Base-by-base conservation (phyloP, 2,888 invertebrate genomes). In the Tinea trinotella region DNA sequence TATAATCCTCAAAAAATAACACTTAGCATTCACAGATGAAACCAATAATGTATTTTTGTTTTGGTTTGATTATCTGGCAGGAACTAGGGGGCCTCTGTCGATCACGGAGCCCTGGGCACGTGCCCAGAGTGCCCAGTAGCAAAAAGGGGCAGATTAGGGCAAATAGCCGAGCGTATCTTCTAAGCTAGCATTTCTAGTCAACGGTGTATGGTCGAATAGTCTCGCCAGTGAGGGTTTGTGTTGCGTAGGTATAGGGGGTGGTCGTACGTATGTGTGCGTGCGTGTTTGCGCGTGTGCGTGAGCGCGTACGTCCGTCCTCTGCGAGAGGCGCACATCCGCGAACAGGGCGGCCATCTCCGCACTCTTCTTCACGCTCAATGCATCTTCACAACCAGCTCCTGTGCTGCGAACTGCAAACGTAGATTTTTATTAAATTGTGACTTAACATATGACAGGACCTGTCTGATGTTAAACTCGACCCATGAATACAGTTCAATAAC, bases 311-410 rank as follows among this genome's bases (percentile, higher is more conserved):
- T 91, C 92, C 0, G 91, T 91, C 10, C 91, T 88, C 73, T 92
- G 92, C 19, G 90, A 91, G 0, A 92, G 82, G 34, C 91, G 90
- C 46, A 92, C 90, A 66, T 93, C 93, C 0, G 93, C 92, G 70
- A 96, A 95, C 20, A 95, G 80, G 0, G 95, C 95, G 0, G 95
- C 95, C 64, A 95, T 95, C 73, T 95, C 95, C 0, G 95, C 95
- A 1, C 93, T 93, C 70, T 95, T 95, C 74, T 95, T 95, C 20
- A 95, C 93, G 54, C 94, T 93, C 0, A 95, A 77, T 0, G 94
- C 93, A 63, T 93, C 93, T 53, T 88, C 87, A 0, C 88, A 87
- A 13, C 84, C 84, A 0, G 88, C 87, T 35, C 85, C 85, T 0
- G 82, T 82, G 57, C 84, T 85, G 34, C 85, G 75, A 3, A 85